These are phyloP conservation scores for Eubasilissa splendida DNA, from an alignment of 2,888 invertebrate genomes.

Conservation along the genomic window DNA sequence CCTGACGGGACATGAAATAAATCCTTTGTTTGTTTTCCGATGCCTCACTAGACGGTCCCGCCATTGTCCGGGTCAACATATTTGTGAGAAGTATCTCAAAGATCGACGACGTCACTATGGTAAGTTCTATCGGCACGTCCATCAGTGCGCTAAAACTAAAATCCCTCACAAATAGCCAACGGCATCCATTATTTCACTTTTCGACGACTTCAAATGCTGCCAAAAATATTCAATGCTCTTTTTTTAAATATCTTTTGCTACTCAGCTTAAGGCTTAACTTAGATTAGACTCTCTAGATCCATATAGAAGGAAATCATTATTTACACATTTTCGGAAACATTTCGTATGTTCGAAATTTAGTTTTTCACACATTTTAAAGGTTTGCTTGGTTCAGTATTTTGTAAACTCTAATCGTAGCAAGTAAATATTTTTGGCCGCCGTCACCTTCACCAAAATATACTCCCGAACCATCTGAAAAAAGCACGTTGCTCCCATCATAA, in stretches of 20 bases:
- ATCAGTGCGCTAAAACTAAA: slow-evolving; percentile 2
- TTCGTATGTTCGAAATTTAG: neutral
- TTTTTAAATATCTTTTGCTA: neutral
- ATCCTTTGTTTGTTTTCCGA: slow-evolving; percentile 59
- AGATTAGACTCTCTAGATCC: slow-evolving; percentile 7
- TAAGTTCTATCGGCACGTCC: slow-evolving; percentile 77
- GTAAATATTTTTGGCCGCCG: slow-evolving; percentile 17
- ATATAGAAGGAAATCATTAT: neutral
- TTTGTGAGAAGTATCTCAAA: slow-evolving; percentile 99
- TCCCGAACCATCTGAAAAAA: slow-evolving; percentile 1
- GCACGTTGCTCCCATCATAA: slow-evolving; percentile 2
- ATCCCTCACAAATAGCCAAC: neutral
- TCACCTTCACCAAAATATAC: slow-evolving; percentile 11
- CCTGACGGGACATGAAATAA: slow-evolving; percentile 61
- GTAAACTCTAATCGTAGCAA: neutral
- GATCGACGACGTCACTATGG: slow-evolving; percentile 99
- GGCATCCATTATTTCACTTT: neutral
- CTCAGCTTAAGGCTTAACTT: neutral
- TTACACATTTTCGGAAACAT: neutral
- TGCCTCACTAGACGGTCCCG: slow-evolving; percentile 86
- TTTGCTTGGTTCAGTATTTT: neutral
- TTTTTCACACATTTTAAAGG: neutral
- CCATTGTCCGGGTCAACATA: slow-evolving; percentile 97
- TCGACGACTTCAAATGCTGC: slow-evolving; percentile 11
- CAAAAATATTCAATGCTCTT: slow-evolving; percentile 31